phyloP scores from a whole-genome alignment of 37 sponge, comb jelly and placozoan genomes.

The Eunapius fragilis region DNA sequence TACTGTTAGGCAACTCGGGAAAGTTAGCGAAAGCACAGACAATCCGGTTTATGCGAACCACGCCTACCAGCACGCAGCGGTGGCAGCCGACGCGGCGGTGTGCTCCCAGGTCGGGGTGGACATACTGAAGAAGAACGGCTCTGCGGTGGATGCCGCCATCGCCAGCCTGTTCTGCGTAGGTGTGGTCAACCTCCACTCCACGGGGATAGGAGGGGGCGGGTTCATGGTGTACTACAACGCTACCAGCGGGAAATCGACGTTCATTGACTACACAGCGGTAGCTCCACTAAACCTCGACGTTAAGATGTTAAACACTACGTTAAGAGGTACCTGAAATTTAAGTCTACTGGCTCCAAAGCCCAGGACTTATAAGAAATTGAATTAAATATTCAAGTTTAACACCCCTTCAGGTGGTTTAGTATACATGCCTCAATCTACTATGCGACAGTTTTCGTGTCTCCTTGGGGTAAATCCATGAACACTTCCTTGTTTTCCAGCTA shows the following conservation, averaged over 20 bases:
- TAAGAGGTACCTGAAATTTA: no score
- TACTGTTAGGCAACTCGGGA: no score
- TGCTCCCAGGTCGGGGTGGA: conserved; percentile 83
- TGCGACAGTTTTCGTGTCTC: no score
- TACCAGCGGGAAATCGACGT: conserved; percentile 26
- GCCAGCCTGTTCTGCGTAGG: conserved; percentile 88
- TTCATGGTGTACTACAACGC: conserved; percentile 88
- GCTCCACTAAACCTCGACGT: conserved; percentile 68
- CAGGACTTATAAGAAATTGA: no score
- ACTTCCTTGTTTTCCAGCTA: no score
- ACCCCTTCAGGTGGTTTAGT: no score
- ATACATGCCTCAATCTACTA: no score
- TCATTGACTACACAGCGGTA: conserved; percentile 86
- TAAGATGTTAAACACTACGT: conserved; percentile 7
- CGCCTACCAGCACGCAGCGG: conserved; percentile 75
- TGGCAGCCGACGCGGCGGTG: conserved; percentile 79
- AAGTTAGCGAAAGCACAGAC: no score
- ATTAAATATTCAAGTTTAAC: no score
- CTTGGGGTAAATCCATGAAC: no score
- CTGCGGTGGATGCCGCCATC: conserved; percentile 94
- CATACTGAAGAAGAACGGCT: conserved; percentile 76
- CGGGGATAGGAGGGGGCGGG: conserved; percentile 98
- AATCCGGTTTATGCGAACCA: no score
- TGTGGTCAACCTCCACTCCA: conserved; percentile 86
- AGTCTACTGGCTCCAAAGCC: no score